phyloP scores from a whole-genome alignment of 2,113 vertebrate species.

The Forbesichthys agassizii region DNA sequence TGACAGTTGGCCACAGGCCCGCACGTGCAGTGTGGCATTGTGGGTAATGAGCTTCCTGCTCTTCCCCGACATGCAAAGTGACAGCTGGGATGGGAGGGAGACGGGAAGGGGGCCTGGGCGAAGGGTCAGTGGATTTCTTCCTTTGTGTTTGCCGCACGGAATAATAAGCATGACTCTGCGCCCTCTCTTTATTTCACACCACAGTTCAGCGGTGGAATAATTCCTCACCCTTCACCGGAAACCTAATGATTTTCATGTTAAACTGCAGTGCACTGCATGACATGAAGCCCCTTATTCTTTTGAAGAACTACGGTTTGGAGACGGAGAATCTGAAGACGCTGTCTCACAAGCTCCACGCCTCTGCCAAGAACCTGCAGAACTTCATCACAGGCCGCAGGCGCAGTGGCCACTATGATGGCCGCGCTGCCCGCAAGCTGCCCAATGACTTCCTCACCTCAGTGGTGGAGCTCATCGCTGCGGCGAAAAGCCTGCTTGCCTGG shows the following conservation, averaged over 20 bases:
- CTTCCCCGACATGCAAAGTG: slow-evolving; percentile 51
- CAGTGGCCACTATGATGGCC: slow-evolving; percentile 86
- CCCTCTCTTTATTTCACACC: not conserved
- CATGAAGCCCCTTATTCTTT: slow-evolving; percentile 19
- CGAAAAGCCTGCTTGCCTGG: slow-evolving; percentile 94
- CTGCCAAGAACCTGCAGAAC: slow-evolving; percentile 94
- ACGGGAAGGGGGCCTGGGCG: not conserved
- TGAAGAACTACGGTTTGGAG: slow-evolving; percentile 95
- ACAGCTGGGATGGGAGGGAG: slow-evolving; percentile 39
- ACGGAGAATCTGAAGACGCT: slow-evolving; percentile 96
- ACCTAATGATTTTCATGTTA: not conserved
- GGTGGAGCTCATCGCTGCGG: slow-evolving; percentile 94
- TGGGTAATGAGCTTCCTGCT: slow-evolving; percentile 32
- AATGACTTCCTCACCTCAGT: slow-evolving; percentile 97
- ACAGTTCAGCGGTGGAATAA: not conserved
- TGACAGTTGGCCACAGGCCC: slow-evolving; percentile 51
- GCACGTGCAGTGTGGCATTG: slow-evolving; percentile 38
- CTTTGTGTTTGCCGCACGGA: slow-evolving; percentile 29
- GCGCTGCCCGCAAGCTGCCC: slow-evolving; percentile 86
- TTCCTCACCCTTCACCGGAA: not conserved
- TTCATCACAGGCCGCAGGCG: slow-evolving; percentile 88
- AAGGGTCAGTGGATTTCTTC: slow-evolving; percentile 36
- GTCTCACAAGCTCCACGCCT: slow-evolving; percentile 88
- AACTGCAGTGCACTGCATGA: not conserved
- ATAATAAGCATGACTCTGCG: not conserved